Evolutionary conservation across 2,888 invertebrate genomes (phyloP).

Genomic region (Amiota minor): DNA sequence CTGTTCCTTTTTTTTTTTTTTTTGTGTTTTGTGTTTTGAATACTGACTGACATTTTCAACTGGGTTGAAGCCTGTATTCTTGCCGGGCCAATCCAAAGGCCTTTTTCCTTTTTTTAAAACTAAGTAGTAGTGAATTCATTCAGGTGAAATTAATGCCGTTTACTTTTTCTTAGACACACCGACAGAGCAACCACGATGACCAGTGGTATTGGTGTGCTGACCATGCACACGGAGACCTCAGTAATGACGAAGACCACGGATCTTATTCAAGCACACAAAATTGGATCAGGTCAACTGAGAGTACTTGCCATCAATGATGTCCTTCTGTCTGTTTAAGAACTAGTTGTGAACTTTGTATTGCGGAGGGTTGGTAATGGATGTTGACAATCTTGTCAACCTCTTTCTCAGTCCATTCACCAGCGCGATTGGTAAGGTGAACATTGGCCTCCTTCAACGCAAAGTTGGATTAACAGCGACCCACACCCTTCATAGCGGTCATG

Average conservation of each 20-base stretch:
- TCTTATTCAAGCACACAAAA: conserved; percentile 99
- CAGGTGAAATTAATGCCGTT: conserved; percentile 64
- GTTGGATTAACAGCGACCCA: conserved; percentile 97
- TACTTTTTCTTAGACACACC: too few relatives aligned
- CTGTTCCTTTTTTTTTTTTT: too few relatives aligned
- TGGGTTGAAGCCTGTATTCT: too few relatives aligned
- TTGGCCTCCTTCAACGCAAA: conserved; percentile 99
- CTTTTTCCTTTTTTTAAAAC: conserved; percentile 4
- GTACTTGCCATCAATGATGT: too few relatives aligned
- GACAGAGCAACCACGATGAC: conserved; percentile 99
- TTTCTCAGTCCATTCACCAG: conserved; percentile 98
- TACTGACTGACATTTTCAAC: too few relatives aligned
- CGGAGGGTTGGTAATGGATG: conserved; percentile 95
- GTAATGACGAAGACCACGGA: conserved; percentile 99
- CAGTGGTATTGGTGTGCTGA: conserved; percentile 99
- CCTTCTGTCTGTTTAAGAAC: too few relatives aligned
- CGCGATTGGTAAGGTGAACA: conserved; percentile 96
- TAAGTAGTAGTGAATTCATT: conserved; percentile 42
- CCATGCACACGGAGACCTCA: conserved; percentile 99
- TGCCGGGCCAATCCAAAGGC: too few relatives aligned
- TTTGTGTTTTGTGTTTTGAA: too few relatives aligned
- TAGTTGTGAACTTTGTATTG: conserved; percentile 99
- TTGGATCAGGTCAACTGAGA: too few relatives aligned
- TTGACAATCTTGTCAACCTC: conserved; percentile 98
- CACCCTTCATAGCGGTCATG: conserved; percentile 99